Evolutionary conservation across 2,797 vertebrate genomes (phyloP).

Genomic region (Echeneis naucrates): DNA sequence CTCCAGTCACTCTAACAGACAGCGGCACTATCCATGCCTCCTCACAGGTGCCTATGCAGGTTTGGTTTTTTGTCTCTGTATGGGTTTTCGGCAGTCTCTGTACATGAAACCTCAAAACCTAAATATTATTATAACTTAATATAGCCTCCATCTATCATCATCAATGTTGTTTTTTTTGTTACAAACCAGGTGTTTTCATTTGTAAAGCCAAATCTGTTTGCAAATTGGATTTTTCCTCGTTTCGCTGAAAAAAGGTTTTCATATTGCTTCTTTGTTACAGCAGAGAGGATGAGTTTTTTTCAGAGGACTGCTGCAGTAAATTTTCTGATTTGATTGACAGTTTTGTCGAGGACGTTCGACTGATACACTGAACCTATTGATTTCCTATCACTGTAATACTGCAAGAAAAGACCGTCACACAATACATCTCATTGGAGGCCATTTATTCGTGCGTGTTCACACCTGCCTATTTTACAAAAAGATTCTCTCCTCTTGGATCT

Average conservation of each 20-base stretch:
- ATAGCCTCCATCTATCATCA: neutral
- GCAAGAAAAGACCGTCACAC: slow-evolving; percentile 19
- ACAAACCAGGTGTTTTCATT: slow-evolving; percentile 36
- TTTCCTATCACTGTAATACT: slow-evolving; percentile 38
- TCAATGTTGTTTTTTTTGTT: too few relatives aligned
- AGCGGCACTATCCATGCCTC: neutral
- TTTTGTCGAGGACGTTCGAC: slow-evolving; percentile 28
- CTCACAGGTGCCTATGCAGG: neutral
- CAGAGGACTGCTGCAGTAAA: neutral
- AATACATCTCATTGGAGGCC: neutral
- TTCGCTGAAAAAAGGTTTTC: neutral
- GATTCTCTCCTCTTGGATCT: neutral
- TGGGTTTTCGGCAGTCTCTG: neutral
- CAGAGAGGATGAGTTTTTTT: neutral
- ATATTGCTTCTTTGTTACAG: slow-evolving; percentile 15
- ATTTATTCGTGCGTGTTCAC: neutral
- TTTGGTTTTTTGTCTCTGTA: neutral
- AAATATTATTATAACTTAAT: neutral
- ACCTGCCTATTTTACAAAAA: neutral
- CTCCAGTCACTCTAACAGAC: slow-evolving; percentile 13
- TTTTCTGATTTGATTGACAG: slow-evolving; percentile 35
- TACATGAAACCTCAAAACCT: too few relatives aligned
- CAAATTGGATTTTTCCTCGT: neutral
- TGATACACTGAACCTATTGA: slow-evolving; percentile 48
- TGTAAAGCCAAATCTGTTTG: slow-evolving; percentile 13